Evolutionary conservation across 2,888 invertebrate genomes (phyloP).

Genomic region (Ernsta delagoae): DNA sequence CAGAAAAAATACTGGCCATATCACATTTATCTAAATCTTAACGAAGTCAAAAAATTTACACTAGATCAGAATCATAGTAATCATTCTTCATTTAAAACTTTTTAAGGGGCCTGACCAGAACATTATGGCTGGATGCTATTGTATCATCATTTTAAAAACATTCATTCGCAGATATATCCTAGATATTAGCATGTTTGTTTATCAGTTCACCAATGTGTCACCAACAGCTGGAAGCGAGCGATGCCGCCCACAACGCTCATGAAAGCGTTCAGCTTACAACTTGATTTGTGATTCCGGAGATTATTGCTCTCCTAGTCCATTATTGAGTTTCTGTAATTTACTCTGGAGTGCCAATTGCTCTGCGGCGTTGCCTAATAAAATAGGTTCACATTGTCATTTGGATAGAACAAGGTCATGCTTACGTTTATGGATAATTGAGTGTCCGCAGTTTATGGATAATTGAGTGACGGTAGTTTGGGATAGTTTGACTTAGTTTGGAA

Average conservation of each 20-base stretch:
- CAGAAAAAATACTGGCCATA: no score
- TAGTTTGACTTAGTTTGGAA: neutral
- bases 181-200: neutral
- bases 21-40: no score
- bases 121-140: no score
- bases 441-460: no score
- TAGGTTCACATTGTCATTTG: constrained; percentile 26
- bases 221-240: constrained; percentile 73
- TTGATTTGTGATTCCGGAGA: constrained; percentile 82
- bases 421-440: neutral
- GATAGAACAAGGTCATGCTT: neutral
- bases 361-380: constrained; percentile 47
- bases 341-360: constrained; percentile 59
- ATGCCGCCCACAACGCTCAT: constrained; percentile 76
- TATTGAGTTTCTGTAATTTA: constrained; percentile 71
- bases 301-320: constrained; percentile 71
- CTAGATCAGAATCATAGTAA: no score
- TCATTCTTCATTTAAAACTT: no score
- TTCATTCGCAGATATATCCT: no score
- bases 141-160: no score
- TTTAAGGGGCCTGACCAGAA: no score
- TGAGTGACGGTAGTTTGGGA: neutral
- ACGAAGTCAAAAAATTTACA: no score
- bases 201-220: constrained; percentile 14
- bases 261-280: constrained; percentile 77